Evolutionary conservation across 2,888 invertebrate species (phyloP).

Genomic region (Pammene aurita): DNA sequence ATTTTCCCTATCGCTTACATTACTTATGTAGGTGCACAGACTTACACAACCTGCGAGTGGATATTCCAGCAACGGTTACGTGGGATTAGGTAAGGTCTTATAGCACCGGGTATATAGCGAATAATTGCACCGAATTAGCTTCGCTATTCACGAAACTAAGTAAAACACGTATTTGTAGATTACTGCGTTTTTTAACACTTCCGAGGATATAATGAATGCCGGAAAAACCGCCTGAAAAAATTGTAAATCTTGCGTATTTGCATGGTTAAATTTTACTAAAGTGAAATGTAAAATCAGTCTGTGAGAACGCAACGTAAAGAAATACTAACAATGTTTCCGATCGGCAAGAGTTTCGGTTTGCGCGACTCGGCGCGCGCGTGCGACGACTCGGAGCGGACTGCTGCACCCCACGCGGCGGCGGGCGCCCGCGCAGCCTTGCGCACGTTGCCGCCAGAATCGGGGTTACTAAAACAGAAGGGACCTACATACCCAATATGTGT

Average conservation of each 20-base stretch:
- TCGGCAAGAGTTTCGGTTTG: slow-evolving; percentile 32
- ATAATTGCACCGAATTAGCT: slow-evolving; percentile 31
- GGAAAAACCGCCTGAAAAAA: background rate
- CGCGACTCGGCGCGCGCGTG: slow-evolving; percentile 66
- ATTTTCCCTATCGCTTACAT: slow-evolving; percentile 22
- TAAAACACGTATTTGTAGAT: background rate
- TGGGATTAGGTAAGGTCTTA: slow-evolving; percentile 67
- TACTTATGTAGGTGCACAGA: slow-evolving; percentile 11
- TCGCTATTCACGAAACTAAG: slow-evolving; percentile 19
- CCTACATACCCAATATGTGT: slow-evolving; percentile 36
- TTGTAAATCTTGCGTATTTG: background rate
- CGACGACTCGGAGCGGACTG: slow-evolving; percentile 72
- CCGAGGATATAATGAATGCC: background rate
- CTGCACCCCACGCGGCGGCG: slow-evolving; percentile 47
- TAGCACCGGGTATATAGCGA: slow-evolving; percentile 51
- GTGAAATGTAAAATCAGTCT: slow-evolving; percentile 13
- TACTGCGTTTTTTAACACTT: slow-evolving; percentile 22
- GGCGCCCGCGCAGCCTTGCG: slow-evolving; percentile 47
- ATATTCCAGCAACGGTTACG: slow-evolving; percentile 59
- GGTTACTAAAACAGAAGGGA: slow-evolving; percentile 42
- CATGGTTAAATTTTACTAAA: too few relatives aligned
- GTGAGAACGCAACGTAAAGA: slow-evolving; percentile 11
- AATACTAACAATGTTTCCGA: slow-evolving; percentile 29
- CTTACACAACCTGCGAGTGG: slow-evolving; percentile 48
- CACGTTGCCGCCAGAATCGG: slow-evolving; percentile 54